Evolutionary conservation across 2,888 invertebrate species (phyloP), one percentile per base, ranked within the genome.

Genomic region (Scaeva pyrastri): DNA sequence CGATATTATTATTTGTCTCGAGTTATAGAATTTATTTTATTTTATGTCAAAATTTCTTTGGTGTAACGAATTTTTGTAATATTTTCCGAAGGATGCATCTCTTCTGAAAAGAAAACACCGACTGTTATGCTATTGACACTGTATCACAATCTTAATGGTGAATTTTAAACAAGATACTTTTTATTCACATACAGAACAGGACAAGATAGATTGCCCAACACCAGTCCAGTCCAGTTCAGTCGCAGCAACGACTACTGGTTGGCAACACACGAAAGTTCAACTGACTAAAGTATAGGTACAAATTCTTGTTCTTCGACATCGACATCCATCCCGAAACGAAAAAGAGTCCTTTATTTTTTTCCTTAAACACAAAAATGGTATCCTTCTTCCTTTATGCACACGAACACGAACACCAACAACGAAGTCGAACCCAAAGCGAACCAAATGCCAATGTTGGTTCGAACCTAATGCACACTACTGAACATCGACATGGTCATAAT

Each of bases 391-490:
- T 45, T 36, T 58, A 48, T 36, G 48, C 21, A 52, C 14, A 26
- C 21, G 50, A 50, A 21, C 8, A n/a, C 31, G 31, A 2, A 52
- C 11, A 12, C 2, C 12, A 39, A 8, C 10, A 39, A 39, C 8
- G 39, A 31, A 60, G 21, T 7, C 72, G 48, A 80, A 74, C 26
- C 72, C n/a, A n/a, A 39, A 64, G 26, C 48, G 23, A 43, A 23
- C 23, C 12, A 10, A n/a, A 64, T 31, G 70, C 73, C 83, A 75
- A 72, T 60, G 84, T 72, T 75, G 66, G 64, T 6, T 76, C 80
- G 68, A 75, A 80, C 84, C 58, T 68, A 7, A 31, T 84, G 84
- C 84, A 84, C 75, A 75, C 50, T 64, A 71, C 45, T 52, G 23
- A 64, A 31, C 31, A 31, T 7, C 31, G 31, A 7, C 8, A 31